Evolutionary conservation across 2,888 invertebrate species (phyloP).

Genomic region (Tethea ocularis): DNA sequence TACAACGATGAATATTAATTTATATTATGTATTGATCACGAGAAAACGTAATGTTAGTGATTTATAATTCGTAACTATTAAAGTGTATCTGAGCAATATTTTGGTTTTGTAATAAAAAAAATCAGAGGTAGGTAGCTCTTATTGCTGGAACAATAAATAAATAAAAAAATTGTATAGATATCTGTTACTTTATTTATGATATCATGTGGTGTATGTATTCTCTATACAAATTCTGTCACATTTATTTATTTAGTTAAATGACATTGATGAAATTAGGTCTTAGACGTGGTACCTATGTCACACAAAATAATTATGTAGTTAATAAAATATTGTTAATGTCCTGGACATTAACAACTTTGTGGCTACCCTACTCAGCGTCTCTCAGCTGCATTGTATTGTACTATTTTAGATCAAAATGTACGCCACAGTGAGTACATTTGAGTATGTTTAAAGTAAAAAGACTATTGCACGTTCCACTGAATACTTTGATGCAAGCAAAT

Average conservation of each 20-base stretch:
- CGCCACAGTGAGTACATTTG: slow-evolving; percentile 32
- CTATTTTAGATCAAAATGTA: slow-evolving; percentile 48
- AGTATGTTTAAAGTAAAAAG: slow-evolving; percentile 20
- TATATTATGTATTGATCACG: not conserved
- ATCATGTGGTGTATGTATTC: too few species aligned
- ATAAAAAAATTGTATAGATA: not conserved
- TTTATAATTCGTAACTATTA: not conserved
- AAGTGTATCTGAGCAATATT: not conserved
- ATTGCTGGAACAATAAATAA: too few species aligned
- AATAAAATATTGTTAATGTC: not conserved
- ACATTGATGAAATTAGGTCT: too few species aligned
- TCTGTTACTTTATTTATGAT: too few species aligned
- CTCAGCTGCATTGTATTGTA: slow-evolving; percentile 8
- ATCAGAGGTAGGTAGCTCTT: too few species aligned
- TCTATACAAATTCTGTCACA: too few species aligned
- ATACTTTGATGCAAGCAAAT: slow-evolving; percentile 26
- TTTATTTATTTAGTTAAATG: too few species aligned
- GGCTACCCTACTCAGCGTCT: not conserved
- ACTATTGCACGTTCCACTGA: slow-evolving; percentile 23
- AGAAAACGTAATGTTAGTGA: not conserved
- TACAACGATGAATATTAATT: not conserved
- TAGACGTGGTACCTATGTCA: too few species aligned
- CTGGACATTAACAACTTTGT: not conserved
- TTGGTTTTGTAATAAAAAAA: not conserved
- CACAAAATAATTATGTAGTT: too few species aligned